Evolutionary conservation across 2,113 vertebrate genomes (phyloP).

Genomic region (Lophotis ruficrista): DNA sequence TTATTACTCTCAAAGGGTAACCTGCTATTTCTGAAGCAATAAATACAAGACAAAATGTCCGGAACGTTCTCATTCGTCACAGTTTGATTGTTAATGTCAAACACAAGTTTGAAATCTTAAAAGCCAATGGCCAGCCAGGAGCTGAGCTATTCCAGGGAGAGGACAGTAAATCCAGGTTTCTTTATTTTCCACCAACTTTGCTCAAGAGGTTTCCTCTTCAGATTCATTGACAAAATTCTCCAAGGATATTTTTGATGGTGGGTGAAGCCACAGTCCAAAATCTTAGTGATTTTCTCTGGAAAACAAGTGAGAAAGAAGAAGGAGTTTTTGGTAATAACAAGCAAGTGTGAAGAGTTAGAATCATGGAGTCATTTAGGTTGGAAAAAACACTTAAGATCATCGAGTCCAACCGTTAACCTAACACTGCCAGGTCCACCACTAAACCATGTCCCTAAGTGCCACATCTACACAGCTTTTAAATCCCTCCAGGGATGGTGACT

Average conservation of each 20-base stretch:
- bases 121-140: neutral
- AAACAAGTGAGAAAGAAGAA: neutral
- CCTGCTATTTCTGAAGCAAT: neutral
- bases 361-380: too few species aligned
- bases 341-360: too few species aligned
- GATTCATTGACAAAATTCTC: neutral
- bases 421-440: too few species aligned
- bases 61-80: neutral
- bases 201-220: neutral
- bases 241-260: neutral
- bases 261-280: neutral
- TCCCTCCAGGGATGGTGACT: too few species aligned
- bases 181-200: neutral
- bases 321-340: accelerated
- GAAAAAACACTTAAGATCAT: too few species aligned
- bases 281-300: neutral
- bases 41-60: neutral
- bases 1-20: neutral
- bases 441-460: too few species aligned
- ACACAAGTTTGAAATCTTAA: neutral
- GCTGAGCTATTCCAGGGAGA: neutral
- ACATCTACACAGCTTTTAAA: too few species aligned
- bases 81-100: neutral
- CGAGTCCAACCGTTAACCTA: too few species aligned
- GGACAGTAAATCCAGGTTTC: neutral